A percentile compares a stretch with the other conserved stretches of the same genome.
phyloP scores from a whole-genome alignment of 2,888 invertebrate species.

The Hydriomena furcata region DNA sequence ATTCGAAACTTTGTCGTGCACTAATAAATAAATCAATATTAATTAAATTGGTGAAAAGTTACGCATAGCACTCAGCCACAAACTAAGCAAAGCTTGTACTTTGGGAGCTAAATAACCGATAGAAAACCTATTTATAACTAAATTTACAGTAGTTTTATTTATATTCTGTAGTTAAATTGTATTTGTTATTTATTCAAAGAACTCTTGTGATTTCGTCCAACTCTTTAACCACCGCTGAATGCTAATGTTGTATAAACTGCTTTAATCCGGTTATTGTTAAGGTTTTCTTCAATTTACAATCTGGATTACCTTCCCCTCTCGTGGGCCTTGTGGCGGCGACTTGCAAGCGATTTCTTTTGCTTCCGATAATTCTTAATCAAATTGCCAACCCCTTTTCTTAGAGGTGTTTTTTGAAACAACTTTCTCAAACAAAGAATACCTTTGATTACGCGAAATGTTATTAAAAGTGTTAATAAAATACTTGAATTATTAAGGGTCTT shows the following conservation, averaged over 20 bases:
- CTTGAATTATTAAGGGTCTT: slow-evolving; percentile 12
- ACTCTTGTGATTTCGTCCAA: neutral
- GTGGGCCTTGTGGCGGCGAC: slow-evolving; percentile 18
- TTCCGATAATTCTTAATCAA: slow-evolving; percentile 53
- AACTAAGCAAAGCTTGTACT: no score
- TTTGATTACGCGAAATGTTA: slow-evolving; percentile 19
- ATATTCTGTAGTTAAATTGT: no score
- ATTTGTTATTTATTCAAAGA: neutral
- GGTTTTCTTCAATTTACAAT: slow-evolving; percentile 64
- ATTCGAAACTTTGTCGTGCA: no score
- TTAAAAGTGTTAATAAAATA: slow-evolving; percentile 20
- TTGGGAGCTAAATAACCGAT: no score
- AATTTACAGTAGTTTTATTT: no score
- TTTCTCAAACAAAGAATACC: slow-evolving; percentile 17
- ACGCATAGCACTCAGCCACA: no score
- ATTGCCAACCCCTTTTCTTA: slow-evolving; percentile 45
- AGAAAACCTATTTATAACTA: no score
- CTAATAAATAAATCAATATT: no score
- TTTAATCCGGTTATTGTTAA: slow-evolving; percentile 62
- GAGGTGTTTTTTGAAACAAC: slow-evolving; percentile 27
- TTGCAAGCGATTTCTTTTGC: slow-evolving; percentile 36
- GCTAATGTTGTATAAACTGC: slow-evolving; percentile 54
- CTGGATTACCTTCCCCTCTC: slow-evolving; percentile 54
- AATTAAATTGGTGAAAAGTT: no score
- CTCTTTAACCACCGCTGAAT: slow-evolving; percentile 32